Base-by-base conservation (phyloP, 2,888 invertebrate genomes). In the Apotomis capreana region DNA sequence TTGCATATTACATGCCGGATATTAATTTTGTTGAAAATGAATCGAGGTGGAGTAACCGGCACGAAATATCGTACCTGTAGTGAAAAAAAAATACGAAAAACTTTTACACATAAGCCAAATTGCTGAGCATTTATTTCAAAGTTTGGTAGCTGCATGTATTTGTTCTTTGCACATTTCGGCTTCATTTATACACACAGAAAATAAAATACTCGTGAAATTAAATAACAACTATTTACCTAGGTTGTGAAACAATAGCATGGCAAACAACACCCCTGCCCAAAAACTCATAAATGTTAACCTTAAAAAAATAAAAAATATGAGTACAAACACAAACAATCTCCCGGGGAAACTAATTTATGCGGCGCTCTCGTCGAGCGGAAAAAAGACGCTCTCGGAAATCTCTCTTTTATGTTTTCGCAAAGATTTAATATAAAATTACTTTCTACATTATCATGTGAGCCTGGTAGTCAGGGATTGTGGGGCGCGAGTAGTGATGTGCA, bases 391-490 rank as follows among this genome's bases (percentile, higher is more conserved):
- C 80, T 78, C 78, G 80, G 80, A 85, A 85, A 87, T 86, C 84
- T 87, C 87, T 88, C 91, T 91, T 90, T 91, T 89, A 90, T 91
- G 90, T 91, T 91, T 89, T 85, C 85, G 82, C 84, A 89, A 87
- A 87, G 89, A 88, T 92, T 92, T 91, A 91, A 91, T 91, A 91
- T 87, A 90, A 90, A 92, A 93, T 92, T 92, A 92, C 90, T 89
- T 91, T 91, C 84, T 80, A 82, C 87, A 89, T 91, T 90, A 91
- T 89, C 90, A 87, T 91, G 88, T 88, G 88, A 87, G 89, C 87
- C 80, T 87, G 84, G 87, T 87, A 84, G 76, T 67, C 57, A 51
- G 61, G 49, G 55, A 40, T 70, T 36, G 40, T 61, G 61, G 58
- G 70, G 69, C 64, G 63, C 55, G 58, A 70, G 52, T 65, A 49